Evolutionary conservation across 1,140 invertebrate genomes (phyloP), one percentile per base, ranked within the genome.

Genomic region (Drosophila asahinai): DNA sequence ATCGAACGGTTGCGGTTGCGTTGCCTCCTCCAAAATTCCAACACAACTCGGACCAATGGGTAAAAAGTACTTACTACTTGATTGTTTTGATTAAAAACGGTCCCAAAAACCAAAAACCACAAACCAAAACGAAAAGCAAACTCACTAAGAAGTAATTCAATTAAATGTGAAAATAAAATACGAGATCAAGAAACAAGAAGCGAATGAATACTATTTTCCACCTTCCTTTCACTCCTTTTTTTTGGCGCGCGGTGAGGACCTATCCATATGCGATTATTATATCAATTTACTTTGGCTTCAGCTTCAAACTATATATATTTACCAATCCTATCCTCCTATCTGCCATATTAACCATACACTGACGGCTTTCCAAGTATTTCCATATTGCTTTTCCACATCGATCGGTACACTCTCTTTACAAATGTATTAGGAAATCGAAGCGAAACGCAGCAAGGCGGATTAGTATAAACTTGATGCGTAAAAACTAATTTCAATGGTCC

Each of bases 401-500:
- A 73, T 73, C 70, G 70, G 45, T 60, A 64, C 66, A 61, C 61
- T 57, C 49, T 73, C 38, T 59, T 61, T 73, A 52, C 30, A 71
- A 71, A 54, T 70, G 63, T 60, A 64, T 81, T 71, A 54, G 30
- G 30, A 51, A 74, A 62, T 55, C 51, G 54, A 81, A 77, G 68
- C 68, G 36, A 38, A 55, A 6, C 27, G 27, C 27, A 30, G 27
- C 27, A 6, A 36, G 9, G 3, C 33, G 9, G 3, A 36, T 36
- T 40, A 40, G 54, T 36, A 40, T 40, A 25, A 40, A 38, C 19
- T 7, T n/a, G 15, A 42, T n/a, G 77, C 54, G 67, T 70, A 77
- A 42, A 15, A 83, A 77, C 74, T 77, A 43, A 77, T 87, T 87
- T 87, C 58, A 43, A 89, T 74, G 84, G 78, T 89, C 81, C 86